Evolutionary conservation across 37 sponge, comb jelly and placozoan species (phyloP).

Genomic region (Eunapius fragilis): DNA sequence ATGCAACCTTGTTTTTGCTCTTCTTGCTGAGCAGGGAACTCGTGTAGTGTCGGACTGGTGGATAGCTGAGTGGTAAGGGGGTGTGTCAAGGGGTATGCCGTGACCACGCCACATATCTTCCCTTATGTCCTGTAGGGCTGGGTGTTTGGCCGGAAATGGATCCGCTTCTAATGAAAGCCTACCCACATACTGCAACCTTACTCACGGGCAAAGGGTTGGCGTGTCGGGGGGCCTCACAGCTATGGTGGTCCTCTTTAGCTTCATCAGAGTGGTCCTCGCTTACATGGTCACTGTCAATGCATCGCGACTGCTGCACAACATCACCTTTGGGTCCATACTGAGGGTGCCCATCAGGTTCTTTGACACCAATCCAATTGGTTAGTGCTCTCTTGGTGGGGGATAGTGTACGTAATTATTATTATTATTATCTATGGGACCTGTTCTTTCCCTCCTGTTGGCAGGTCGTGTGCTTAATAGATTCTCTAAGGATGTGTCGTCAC

Average conservation of each 20-base stretch:
- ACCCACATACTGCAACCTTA: constrained; percentile 9
- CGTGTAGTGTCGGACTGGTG: constrained; percentile 72
- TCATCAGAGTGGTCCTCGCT: constrained; percentile 35
- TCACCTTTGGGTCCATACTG: constrained; percentile 66
- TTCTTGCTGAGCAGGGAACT: constrained; percentile 18
- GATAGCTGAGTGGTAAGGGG: constrained; percentile 69
- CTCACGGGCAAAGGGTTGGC: constrained; percentile 38
- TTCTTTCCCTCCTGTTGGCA: no score
- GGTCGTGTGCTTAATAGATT: constrained; percentile 84
- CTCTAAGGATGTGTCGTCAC: constrained; percentile 76
- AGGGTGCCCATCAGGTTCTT: constrained; percentile 79
- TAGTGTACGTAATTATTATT: no score
- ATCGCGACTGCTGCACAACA: constrained; percentile 69
- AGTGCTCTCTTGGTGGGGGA: neutral
- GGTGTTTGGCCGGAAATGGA: neutral
- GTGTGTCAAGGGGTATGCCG: no score
- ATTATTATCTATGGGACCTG: no score
- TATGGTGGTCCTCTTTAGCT: constrained; percentile 32
- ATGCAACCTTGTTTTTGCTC: no score
- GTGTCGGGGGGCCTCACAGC: constrained; percentile 43
- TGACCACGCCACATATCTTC: neutral
- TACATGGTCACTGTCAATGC: constrained; percentile 60
- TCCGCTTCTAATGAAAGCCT: neutral
- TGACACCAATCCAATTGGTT: constrained; percentile 85
- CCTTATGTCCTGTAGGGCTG: constrained; percentile 46